phyloP scores from a whole-genome alignment of 1,140 invertebrate species.

The Aethina tumida region DNA sequence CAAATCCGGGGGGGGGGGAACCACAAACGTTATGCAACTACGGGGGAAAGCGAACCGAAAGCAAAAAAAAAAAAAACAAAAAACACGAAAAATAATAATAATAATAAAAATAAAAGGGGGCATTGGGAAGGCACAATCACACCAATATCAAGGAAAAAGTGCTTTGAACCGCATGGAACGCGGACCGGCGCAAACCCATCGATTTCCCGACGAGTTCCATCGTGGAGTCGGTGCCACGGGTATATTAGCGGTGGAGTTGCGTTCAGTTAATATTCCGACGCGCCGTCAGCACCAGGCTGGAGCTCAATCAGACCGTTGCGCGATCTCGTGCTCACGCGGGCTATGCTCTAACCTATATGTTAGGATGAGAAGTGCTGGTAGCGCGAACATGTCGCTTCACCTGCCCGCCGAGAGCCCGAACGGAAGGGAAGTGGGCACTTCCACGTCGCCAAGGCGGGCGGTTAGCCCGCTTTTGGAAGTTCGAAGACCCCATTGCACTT shows the following conservation, averaged over 20 bases:
- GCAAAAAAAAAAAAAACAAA: no score
- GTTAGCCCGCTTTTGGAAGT: constrained; percentile 58
- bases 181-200: constrained; percentile 22
- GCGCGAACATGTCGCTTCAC: constrained; percentile 39
- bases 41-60: no score
- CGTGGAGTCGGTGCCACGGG: neutral
- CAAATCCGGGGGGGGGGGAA: no score
- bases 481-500: constrained; percentile 57
- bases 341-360: constrained; percentile 13
- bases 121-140: neutral
- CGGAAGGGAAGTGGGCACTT: constrained; percentile 33
- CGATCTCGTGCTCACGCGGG: no score
- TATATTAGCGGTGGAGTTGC: no score
- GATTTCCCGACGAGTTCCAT: constrained; percentile 21
- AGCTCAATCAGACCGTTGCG: no score
- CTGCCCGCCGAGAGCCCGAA: constrained; percentile 32
- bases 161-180: constrained; percentile 10
- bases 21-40: no score
- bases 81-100: no score
- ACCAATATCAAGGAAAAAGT: constrained; percentile 5
- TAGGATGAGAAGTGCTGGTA: constrained; percentile 5
- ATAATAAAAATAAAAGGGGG: neutral
- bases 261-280: constrained; percentile 2
- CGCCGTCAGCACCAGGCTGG: no score
- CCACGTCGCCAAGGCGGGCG: constrained; percentile 49